Base-by-base conservation (phyloP, 2,797 vertebrate genomes). In the Gambusia yucatana region DNA sequence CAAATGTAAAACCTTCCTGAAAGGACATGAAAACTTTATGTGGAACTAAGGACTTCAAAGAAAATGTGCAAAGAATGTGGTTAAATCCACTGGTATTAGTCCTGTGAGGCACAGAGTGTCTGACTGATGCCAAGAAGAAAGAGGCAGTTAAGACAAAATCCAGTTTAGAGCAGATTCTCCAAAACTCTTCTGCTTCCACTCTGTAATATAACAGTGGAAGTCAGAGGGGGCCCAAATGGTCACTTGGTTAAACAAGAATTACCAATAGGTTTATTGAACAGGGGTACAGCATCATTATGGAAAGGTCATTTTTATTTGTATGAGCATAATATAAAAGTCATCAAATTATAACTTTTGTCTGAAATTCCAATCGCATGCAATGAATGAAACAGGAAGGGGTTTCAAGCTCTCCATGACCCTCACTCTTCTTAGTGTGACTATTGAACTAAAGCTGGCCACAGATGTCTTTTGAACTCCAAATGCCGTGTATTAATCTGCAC, bases 401-500 rank as follows among this genome's bases (percentile, higher is more conserved):
- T 76, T 63, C 59, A 13, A 72, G 73, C 78, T 6, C 39, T 43
- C 22, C 0, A 13, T 69, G 72, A 59, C 36, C 30, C 46, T 8
- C 2, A 52, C 28, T 65, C 41, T 13, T 57, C 28, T 25, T 50
- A 72, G 61, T 50, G 50, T 44, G n/a, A 46, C 44, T 75, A 11
- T 76, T 63, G 69, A 70, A 46, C 28, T 67, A 75, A 79, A 87
- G 77, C 73, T 83, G 80, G 74, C 81, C 81, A 43, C 77, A 86
- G 80, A 82, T 89, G 90, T 43, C 75, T 55, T 28, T 69, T 86
- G 73, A 91, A 86, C 71, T 79, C 73, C 61, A 77, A 79, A 22
- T 25, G 55, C 20, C 5, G 3, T 43, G 48, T 78, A 76, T 78
- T 86, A 90, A 89, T 91, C 86, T 87, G 89, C 67, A 86, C 83